Evolutionary conservation across 2,797 vertebrate species (phyloP).

Genomic region (Hydrophis major): DNA sequence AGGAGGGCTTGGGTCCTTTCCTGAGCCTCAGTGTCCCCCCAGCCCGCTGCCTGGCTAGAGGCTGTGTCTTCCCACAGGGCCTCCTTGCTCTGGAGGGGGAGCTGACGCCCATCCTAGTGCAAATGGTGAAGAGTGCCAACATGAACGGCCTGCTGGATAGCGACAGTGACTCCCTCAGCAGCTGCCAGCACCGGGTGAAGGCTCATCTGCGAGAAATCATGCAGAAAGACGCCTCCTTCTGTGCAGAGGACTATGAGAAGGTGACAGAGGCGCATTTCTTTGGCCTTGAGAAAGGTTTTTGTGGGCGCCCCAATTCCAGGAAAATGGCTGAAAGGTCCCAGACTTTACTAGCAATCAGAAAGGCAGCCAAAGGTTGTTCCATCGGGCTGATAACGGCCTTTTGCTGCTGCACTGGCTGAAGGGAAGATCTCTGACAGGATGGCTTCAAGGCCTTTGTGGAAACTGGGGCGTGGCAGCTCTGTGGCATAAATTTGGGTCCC

Average conservation of each 20-base stretch:
- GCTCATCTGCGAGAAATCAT: slow-evolving; percentile 91
- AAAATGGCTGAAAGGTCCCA: background rate
- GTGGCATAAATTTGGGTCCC: background rate
- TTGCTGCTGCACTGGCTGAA: background rate
- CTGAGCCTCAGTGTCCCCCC: background rate
- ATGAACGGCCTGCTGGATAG: slow-evolving; percentile 98
- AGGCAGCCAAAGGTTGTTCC: background rate
- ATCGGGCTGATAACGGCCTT: background rate
- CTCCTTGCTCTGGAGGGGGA: slow-evolving; percentile 95
- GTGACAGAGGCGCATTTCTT: slow-evolving; percentile 61
- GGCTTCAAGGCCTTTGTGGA: background rate
- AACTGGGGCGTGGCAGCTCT: background rate
- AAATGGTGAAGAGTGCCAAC: slow-evolving; percentile 99
- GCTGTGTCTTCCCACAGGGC: slow-evolving; percentile 73
- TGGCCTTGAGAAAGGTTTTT: no score
- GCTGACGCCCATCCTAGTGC: slow-evolving; percentile 96
- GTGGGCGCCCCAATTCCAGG: no score
- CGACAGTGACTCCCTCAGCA: slow-evolving; percentile 91
- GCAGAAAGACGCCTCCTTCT: slow-evolving; percentile 89
- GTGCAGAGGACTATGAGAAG: slow-evolving; percentile 87
- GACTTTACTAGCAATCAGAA: background rate
- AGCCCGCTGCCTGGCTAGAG: background rate
- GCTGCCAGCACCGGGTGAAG: slow-evolving; percentile 95
- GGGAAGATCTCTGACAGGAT: background rate
- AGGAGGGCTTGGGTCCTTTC: background rate